A percentile compares a stretch with the other conserved stretches of the same genome.
phyloP scores from a whole-genome alignment of 2,888 invertebrate species.

The Rhamnusium bicolor region DNA sequence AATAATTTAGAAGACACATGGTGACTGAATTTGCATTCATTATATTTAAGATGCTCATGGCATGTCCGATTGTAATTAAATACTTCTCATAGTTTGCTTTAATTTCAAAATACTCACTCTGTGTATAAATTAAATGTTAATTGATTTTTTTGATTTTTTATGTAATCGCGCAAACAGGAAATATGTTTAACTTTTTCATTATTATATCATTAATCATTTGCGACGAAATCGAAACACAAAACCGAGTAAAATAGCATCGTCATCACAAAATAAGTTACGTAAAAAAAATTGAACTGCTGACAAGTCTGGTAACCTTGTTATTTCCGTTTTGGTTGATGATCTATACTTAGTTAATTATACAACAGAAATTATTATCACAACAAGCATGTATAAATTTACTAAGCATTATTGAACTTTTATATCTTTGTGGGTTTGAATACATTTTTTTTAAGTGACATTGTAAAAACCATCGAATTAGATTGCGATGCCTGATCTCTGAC shows the following conservation, averaged over 20 bases:
- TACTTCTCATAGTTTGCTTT: too few species aligned
- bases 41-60: too few species aligned
- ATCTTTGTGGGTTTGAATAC: not conserved
- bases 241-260: constrained; percentile 16
- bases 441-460: too few species aligned
- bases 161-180: constrained; percentile 16
- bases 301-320: constrained; percentile 32
- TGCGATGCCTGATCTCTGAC: too few species aligned
- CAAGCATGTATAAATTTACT: not conserved
- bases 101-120: not conserved
- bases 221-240: constrained; percentile 23
- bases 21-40: too few species aligned
- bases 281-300: constrained; percentile 30
- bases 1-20: too few species aligned
- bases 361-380: not conserved
- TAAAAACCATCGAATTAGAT: too few species aligned
- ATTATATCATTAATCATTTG: constrained; percentile 20
- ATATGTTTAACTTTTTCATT: constrained; percentile 19
- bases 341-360: constrained; percentile 2
- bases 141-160: constrained; percentile 8
- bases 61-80: too few species aligned
- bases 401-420: not conserved
- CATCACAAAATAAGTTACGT: constrained; percentile 30
- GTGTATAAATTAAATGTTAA: not conserved
- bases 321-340: constrained; percentile 40